Evolutionary conservation across 2,797 vertebrate species (phyloP).

Genomic region (Poeciliopsis presidionis): DNA sequence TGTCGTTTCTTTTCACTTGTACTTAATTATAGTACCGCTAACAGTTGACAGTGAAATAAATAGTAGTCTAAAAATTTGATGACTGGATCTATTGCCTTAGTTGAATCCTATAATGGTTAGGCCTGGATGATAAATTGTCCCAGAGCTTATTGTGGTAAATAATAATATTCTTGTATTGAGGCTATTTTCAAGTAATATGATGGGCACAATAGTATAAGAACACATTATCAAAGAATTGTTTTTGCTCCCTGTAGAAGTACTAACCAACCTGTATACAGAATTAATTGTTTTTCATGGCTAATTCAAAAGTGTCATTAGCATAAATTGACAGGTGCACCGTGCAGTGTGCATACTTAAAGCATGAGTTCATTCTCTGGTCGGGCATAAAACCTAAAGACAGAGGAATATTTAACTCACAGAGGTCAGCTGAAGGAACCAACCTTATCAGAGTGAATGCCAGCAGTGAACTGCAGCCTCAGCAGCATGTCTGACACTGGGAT

Average conservation of each 20-base stretch:
- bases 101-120: not conserved
- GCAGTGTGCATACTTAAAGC: constrained; percentile 65
- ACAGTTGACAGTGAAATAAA: not conserved
- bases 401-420: constrained; percentile 65
- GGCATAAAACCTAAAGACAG: constrained; percentile 46
- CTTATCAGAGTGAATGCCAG: constrained; percentile 60
- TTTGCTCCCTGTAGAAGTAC: constrained; percentile 62
- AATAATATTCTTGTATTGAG: too few relatives aligned
- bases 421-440: constrained; percentile 72
- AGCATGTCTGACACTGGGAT: constrained; percentile 62
- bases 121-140: not conserved
- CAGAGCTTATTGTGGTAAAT: too few relatives aligned
- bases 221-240: not conserved
- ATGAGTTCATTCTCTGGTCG: constrained; percentile 64
- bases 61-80: not conserved
- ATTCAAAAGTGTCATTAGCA: constrained; percentile 73
- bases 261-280: constrained; percentile 71
- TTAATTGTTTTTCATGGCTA: constrained; percentile 75
- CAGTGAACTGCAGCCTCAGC: constrained; percentile 74
- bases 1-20: not conserved
- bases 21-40: not conserved
- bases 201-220: too few relatives aligned
- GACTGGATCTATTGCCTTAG: not conserved
- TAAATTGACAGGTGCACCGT: constrained; percentile 70
- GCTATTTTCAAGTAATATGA: too few relatives aligned